Evolutionary conservation across 2,888 invertebrate genomes (phyloP).

Genomic region (Ornithoptera alexandrae): DNA sequence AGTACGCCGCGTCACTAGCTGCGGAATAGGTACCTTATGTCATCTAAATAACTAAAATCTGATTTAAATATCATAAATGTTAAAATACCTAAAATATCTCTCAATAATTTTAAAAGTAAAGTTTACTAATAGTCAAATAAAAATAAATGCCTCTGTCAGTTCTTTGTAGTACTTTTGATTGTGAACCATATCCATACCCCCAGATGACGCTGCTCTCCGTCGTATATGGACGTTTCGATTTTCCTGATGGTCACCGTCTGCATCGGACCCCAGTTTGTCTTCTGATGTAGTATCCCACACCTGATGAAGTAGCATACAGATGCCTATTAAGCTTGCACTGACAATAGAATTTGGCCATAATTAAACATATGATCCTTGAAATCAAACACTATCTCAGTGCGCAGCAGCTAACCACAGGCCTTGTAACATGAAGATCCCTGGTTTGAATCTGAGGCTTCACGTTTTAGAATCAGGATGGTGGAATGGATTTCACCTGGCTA

Average conservation of each 20-base stretch:
- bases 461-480: too few species aligned
- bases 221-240: constrained; percentile 48
- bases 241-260: constrained; percentile 65
- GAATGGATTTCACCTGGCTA: too few species aligned
- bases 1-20: constrained; percentile 68
- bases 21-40: constrained; percentile 27
- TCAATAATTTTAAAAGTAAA: too few species aligned
- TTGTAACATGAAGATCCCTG: too few species aligned
- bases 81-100: neutral
- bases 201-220: constrained; percentile 67
- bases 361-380: too few species aligned
- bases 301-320: constrained; percentile 37
- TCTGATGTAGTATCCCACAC: constrained; percentile 62
- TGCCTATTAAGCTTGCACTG: neutral
- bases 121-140: too few species aligned
- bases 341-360: too few species aligned
- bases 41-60: neutral
- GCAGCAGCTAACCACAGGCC: too few species aligned
- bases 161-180: neutral
- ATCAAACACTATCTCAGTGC: too few species aligned
- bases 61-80: neutral
- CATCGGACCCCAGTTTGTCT: constrained; percentile 60
- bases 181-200: constrained; percentile 47
- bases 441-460: too few species aligned
- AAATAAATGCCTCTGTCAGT: neutral